Evolutionary conservation across 2,797 vertebrate species (phyloP), one percentile per base, ranked within the genome.

Genomic region (Picus viridis): DNA sequence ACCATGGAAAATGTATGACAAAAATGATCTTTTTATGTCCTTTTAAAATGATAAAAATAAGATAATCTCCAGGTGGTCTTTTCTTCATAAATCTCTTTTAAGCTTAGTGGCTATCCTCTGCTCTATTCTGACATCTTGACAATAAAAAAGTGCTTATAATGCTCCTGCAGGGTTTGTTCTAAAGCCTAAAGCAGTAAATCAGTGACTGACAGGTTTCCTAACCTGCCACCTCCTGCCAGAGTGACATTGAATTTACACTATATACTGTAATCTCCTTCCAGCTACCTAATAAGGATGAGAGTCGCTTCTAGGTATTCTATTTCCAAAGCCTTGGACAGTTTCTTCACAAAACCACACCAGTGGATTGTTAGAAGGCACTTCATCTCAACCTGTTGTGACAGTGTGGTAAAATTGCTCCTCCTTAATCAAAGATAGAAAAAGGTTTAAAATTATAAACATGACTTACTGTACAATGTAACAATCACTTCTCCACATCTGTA

Each of bases 111-210:
- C 94, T 97, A 95, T 70, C 90, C 88, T 77, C 86, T 92, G 59
- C 88, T 94, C 70, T 93, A 63, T 94, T 96, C 78, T 97, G 92
- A 97, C 93, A 97, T 84, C 84, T 82, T 96, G 76, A 97, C 96
- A 97, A 97, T 95, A 97, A 97, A 97, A 92, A 96, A 94, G 94
- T 93, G 95, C 77, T 94, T 94, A 84, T 91, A 86, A 95, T 56
- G 83, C 56, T 96, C 89, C 91, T 96, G 39, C 6, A 36, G 89
- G 72, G 87, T 79, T 95, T 97, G 73, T 96, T 97, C 90, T 93
- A 96, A 97, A 97, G 64, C 87, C 84, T 96, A 96, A 93, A 95
- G 90, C 93, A 96, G 92, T 97, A 97, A 97, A 97, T 97, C 97
- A 97, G 83, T 95, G 96, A 97, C 94, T 95, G 96, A 97, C 96